Base-by-base conservation (phyloP, 2,113 vertebrate species). In the Pipa parva region DNA sequence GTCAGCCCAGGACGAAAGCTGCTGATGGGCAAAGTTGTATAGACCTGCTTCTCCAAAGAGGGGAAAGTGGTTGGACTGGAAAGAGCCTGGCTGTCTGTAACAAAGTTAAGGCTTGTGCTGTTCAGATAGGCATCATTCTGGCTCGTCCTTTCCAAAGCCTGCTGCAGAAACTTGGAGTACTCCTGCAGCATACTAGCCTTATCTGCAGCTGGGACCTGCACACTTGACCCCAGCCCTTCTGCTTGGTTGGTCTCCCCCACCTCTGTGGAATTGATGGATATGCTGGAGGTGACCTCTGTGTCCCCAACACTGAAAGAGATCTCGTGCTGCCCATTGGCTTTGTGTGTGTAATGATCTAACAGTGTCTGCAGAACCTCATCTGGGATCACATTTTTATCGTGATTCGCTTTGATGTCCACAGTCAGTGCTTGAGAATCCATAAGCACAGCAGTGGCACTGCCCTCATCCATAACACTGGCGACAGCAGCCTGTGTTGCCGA, bases 41-140 rank as follows among this genome's bases (percentile, higher is more conserved):
- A 96, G 77, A 90, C 87, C 78, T 91, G 92, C 74, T 97, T 99
- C 85, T 98, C 95, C 78, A 90, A 85, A 39, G 92, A 92, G 74
- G 95, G 92, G 85, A 98, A 97, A 76, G 94, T 85, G 73, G 93
- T 91, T 75, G 95, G 94, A 48, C 88, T 90, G 15, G 93, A 83
- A 74, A 97, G 89, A 70, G 90, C 91, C 78, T 91, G 91, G 87
- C 88, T 93, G 81, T 99, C 95, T 17, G 92, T 93, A 77, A 94
- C 92, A 89, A 97, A 87, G 77, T 93, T 93, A 86, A 99, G 94
- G 90, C 92, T 95, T 33, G 93, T 90, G 85, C 89, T 96, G 80
- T 92, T 98, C 83, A 99, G 91, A 91, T 97, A 98, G 85, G 92
- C 95, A 88, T 99, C 97, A 64, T 99, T 99, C 91, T 98, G 97